phyloP scores from a whole-genome alignment of 2,797 vertebrate species.

The Rachycentron canadum region DNA sequence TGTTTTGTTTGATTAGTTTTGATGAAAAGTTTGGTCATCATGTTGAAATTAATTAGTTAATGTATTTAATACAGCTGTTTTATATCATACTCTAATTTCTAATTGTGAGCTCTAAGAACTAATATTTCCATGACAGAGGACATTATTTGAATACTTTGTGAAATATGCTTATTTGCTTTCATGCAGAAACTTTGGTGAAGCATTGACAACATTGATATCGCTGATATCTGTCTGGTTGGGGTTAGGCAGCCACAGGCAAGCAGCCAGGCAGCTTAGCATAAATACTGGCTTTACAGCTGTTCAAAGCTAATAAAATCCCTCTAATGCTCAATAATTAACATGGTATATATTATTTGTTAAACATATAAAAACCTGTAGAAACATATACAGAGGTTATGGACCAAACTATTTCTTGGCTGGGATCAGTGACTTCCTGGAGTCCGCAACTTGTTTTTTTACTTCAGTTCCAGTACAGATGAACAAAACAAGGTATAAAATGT shows the following conservation, averaged over 20 bases:
- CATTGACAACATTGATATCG: background rate
- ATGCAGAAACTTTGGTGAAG: background rate
- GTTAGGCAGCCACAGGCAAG: background rate
- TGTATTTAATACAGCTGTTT: conserved; percentile 16
- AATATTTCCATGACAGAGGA: background rate
- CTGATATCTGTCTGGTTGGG: no score
- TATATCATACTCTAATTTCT: background rate
- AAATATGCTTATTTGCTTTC: background rate
- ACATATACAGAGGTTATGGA: background rate
- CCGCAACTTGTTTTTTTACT: background rate
- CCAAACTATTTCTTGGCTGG: background rate
- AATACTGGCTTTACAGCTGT: background rate
- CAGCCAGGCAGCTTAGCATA: background rate
- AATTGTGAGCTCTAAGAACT: background rate
- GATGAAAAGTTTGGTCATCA: conserved; percentile 12
- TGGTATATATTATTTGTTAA: background rate
- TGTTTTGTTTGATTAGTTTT: conserved; percentile 8
- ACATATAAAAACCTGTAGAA: background rate
- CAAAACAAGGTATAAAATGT: background rate
- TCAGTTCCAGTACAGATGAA: background rate
- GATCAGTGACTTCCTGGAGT: background rate
- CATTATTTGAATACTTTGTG: background rate
- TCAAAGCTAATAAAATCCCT: background rate
- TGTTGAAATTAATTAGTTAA: conserved; percentile 9
- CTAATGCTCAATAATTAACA: background rate